Evolutionary conservation across 2,797 vertebrate genomes (phyloP).

Genomic region (Acipenser ruthenus): DNA sequence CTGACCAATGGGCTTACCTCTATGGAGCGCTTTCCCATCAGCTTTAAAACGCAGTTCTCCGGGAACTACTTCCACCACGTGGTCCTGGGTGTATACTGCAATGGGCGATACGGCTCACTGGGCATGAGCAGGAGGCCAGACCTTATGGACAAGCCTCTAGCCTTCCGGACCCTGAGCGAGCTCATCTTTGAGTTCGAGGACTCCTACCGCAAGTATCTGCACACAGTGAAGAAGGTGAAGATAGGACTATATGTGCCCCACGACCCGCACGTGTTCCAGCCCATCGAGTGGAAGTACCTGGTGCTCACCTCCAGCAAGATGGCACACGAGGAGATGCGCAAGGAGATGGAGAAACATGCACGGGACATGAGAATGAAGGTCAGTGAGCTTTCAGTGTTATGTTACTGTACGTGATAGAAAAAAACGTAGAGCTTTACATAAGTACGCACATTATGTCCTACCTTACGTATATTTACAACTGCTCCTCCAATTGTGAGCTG

Average conservation of each 20-base stretch:
- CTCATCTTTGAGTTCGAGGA: conserved; percentile 93
- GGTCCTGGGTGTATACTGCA: conserved; percentile 88
- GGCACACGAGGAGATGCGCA: conserved; percentile 74
- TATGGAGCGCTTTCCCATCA: conserved; percentile 92
- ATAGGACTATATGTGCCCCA: conserved; percentile 89
- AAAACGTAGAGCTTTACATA: too few species aligned
- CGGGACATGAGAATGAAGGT: conserved; percentile 98
- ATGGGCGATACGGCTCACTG: conserved; percentile 81
- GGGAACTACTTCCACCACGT: conserved; percentile 93
- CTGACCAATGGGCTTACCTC: conserved; percentile 87
- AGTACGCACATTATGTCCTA: too few species aligned
- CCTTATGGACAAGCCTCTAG: conserved; percentile 88
- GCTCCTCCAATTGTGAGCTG: too few species aligned
- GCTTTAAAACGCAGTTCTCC: conserved; percentile 96
- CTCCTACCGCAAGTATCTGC: conserved; percentile 89
- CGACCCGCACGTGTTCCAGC: conserved; percentile 88
- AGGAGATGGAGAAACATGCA: conserved; percentile 90
- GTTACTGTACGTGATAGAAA: too few species aligned
- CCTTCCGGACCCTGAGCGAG: conserved; percentile 85
- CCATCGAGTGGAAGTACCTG: conserved; percentile 91
- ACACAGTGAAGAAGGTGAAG: conserved; percentile 92
- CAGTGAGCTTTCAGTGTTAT: neutral
- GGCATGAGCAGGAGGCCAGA: conserved; percentile 91
- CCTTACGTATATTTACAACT: too few species aligned
- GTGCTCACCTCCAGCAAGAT: conserved; percentile 80